phyloP scores from a whole-genome alignment of 2,888 invertebrate species.

The Acronicta psi region DNA sequence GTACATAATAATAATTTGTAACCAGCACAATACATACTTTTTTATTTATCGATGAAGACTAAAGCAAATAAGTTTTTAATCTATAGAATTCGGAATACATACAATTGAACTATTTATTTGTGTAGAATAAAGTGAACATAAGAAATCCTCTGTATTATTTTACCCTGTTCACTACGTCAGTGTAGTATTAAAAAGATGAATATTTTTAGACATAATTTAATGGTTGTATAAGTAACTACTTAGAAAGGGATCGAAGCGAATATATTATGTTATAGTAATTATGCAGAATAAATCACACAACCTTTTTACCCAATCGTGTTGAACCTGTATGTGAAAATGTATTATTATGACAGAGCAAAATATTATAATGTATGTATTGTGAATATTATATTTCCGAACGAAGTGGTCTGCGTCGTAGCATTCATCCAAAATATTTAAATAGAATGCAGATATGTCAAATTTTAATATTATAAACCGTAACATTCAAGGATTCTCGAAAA shows the following conservation, averaged over 20 bases:
- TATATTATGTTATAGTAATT: slow-evolving; percentile 76
- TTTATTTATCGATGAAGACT: slow-evolving; percentile 18
- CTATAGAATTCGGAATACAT: slow-evolving; percentile 60
- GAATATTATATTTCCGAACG: slow-evolving; percentile 43
- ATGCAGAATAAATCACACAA: slow-evolving; percentile 86
- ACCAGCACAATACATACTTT: slow-evolving; percentile 18
- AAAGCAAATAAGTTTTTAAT: slow-evolving; percentile 28
- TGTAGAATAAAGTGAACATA: slow-evolving; percentile 60
- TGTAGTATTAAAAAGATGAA: slow-evolving; percentile 58
- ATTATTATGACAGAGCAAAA: slow-evolving; percentile 71
- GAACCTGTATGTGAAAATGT: slow-evolving; percentile 74
- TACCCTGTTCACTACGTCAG: slow-evolving; percentile 78
- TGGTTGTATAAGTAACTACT: slow-evolving; percentile 62
- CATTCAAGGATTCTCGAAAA: slow-evolving; percentile 72
- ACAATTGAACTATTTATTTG: slow-evolving; percentile 62
- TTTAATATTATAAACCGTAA: slow-evolving; percentile 65
- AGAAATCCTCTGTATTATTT: slow-evolving; percentile 63
- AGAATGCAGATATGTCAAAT: slow-evolving; percentile 55
- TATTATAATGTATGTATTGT: slow-evolving; percentile 52
- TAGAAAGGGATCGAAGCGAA: slow-evolving; percentile 71
- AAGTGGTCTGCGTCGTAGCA: slow-evolving; percentile 53
- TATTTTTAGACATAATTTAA: slow-evolving; percentile 60
- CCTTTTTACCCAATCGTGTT: slow-evolving; percentile 82
- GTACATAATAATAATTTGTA: slow-evolving; percentile 7
- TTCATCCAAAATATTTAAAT: slow-evolving; percentile 60